Evolutionary conservation across 1,140 invertebrate species (phyloP).

Genomic region (Zophobas atratus): DNA sequence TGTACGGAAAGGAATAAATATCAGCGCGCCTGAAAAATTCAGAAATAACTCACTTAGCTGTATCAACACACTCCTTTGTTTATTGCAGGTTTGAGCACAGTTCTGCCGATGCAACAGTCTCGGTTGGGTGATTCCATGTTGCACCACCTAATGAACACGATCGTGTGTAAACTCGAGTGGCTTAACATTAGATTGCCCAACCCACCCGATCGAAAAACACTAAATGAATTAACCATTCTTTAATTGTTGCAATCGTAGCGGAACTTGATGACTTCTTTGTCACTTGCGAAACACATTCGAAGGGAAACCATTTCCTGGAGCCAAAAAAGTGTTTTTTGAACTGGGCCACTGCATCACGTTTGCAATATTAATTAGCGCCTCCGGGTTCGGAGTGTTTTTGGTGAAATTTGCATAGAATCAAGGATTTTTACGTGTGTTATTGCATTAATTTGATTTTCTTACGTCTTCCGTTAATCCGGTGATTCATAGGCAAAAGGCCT

Average conservation of each 20-base stretch:
- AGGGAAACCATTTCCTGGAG: neutral
- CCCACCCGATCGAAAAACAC: conserved; percentile 9
- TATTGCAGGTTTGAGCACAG: conserved; percentile 24
- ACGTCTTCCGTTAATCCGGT: conserved; percentile 38
- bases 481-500: conserved; percentile 28
- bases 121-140: conserved; percentile 25
- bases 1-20: conserved; percentile 24
- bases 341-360: neutral
- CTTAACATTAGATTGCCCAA: conserved; percentile 26
- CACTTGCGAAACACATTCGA: neutral
- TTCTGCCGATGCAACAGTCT: conserved; percentile 18
- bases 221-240: neutral
- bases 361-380: conserved; percentile 39
- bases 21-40: conserved; percentile 22
- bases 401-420: conserved; percentile 32
- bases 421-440: conserved; percentile 17
- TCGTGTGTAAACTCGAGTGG: conserved; percentile 21
- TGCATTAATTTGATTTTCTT: conserved; percentile 36
- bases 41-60: conserved; percentile 31
- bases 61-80: conserved; percentile 41
- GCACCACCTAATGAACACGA: conserved; percentile 39
- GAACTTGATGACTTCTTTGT: neutral
- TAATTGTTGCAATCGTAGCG: neutral
- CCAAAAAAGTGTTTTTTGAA: neutral
- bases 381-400: conserved; percentile 25